Evolutionary conservation across 2,113 vertebrate species (phyloP), one percentile per base, ranked within the genome.

Genomic region (Embiotoca jacksoni): DNA sequence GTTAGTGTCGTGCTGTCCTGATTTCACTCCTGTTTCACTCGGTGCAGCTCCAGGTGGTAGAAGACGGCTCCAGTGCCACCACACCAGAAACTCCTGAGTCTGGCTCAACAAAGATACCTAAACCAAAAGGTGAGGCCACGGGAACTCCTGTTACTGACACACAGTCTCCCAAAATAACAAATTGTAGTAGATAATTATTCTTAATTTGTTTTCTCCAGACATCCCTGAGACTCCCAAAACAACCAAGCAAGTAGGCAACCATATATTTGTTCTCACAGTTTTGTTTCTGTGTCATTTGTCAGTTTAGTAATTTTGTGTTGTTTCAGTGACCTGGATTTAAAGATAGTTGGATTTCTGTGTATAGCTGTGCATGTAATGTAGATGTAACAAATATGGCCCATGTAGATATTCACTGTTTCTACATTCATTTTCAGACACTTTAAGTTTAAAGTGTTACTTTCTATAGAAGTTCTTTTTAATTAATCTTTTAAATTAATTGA

Each of bases 21-120:
- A 52, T 44, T 10, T 46, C 10, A 33, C 6, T 13, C 15, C 11
- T 55, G 0, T 77, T 32, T 78, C 10, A 2, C 1, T 14, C 15
- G 70, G 2, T 56, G 55, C 83, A 94, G 93, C 63, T 94, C 73
- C 92, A 92, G 72, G 87, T 94, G 44, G 83, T 93, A 13, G 92
- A 92, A 1, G 91, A 93, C 0, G 75, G 84, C 62, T 91, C 91
- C 44, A 36, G 60, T 14, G 81, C 86, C 61, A 89, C 88, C 23
- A 85, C 93, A 65, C 91, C 93, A n/a, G 93, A 94, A 5, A 82
- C 78, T 49, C 83, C 91, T 8, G 93, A 94, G 7, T 70, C 82
- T 5, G 72, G 65, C 23, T 0, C 14, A 16, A 8, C 89, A 69
- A 94, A 75, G 80, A 80, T 33, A 11, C 68, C 44, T 4, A 88